Base-by-base conservation (phyloP, 2,797 vertebrate genomes). In the Glyptemys insculpta region DNA sequence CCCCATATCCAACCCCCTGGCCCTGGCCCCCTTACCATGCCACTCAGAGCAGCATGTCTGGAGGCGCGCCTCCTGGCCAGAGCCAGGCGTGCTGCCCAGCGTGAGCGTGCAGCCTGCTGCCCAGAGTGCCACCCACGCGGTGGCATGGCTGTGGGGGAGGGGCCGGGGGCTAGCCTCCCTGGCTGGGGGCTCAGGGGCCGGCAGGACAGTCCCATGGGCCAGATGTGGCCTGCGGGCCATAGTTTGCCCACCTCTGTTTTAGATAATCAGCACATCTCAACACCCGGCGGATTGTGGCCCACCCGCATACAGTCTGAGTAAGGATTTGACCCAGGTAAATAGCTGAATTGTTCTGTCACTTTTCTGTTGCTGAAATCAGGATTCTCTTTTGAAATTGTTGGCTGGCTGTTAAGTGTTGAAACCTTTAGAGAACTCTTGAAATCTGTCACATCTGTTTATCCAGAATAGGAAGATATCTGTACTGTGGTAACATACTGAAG, bases 391-490 rank as follows among this genome's bases (percentile, higher is more conserved):
- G 1, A 95, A 92, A 83, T 93, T 8, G 27, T 1, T 93, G 96
- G 95, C 85, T 83, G 91, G 68, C 89, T 68, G 79, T 2, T 65
- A 68, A 72, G 95, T 25, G 86, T 50, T 86, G 92, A 89, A 91
- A 95, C 94, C 25, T 86, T 83, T 91, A 95, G 3, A 82, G 88
- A 89, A 85, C 90, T 90, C 83, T 52, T 11, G 52, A 81, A 94
- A 97, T 95, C 88, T 94, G 88, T 93, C 96, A 96, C 97, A 97
- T 96, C 97, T 97, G 97, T 96, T 97, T 95, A 96, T 94, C 96
- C 88, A 87, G 74, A 87, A 95, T 62, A 86, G 91, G 94, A 94
- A 68, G 83, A 91, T 80, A 92, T 82, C 87, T 90, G 44, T 88
- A 94, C 44, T 86, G 47, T 9, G 79, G 92, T 50, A 95, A 93